A percentile compares a stretch with the other conserved stretches of the same genome.
Conservation (phyloP, 64 coral and sea anemone genomes). For the Montipora efflorescens region DNA sequence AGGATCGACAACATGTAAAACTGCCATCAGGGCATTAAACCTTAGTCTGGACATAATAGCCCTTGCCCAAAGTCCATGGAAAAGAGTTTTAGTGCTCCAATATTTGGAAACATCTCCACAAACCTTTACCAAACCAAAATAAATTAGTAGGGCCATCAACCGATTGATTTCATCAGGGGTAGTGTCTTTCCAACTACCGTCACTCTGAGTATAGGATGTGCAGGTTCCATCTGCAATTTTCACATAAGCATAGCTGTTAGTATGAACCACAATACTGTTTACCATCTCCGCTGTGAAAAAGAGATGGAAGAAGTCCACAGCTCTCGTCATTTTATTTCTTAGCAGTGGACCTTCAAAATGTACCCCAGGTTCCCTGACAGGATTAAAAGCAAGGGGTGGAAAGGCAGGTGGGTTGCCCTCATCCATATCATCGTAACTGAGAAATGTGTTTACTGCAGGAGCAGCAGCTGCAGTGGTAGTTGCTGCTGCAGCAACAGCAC, state of each 20-base stretch:
- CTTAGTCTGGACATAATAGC: neutral
- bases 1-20: constrained; percentile 24
- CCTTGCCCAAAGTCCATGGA: neutral
- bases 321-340: constrained; percentile 21
- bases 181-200: constrained; percentile 31
- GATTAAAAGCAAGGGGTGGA: neutral
- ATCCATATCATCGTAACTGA: too few species aligned
- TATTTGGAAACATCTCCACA: constrained; percentile 23
- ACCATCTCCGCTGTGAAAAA: constrained; percentile 33
- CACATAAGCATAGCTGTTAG: neutral
- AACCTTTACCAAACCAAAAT: neutral
- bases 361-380: neutral
- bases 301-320: constrained; percentile 36
- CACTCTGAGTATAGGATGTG: too few species aligned
- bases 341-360: constrained; percentile 35
- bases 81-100: constrained; percentile 58
- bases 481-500: too few species aligned
- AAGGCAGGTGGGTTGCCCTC: too few species aligned
- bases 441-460: too few species aligned
- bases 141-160: too few species aligned
- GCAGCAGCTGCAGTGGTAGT: too few species aligned
- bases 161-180: too few species aligned
- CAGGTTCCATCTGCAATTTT: too few species aligned
- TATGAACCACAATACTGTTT: constrained; percentile 11
- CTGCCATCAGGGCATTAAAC: neutral